phyloP scores from a whole-genome alignment of 30 jellyfish, hydroid and myxozoan species.

The Haliclystus octoradiatus region DNA sequence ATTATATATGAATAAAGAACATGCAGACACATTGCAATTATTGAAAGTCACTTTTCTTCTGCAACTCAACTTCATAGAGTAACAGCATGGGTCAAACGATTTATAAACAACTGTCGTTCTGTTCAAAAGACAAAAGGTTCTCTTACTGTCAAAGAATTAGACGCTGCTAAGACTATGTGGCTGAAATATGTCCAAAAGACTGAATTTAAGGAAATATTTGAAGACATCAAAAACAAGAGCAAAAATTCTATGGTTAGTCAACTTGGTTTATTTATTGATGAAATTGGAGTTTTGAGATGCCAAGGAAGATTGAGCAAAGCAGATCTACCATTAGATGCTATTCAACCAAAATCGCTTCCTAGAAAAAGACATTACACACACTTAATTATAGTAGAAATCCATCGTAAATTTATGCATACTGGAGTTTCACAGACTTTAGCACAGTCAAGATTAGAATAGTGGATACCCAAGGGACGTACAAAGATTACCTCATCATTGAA shows the following conservation, averaged over 20 bases:
- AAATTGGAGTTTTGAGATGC: constrained; percentile 19
- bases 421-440: constrained; percentile 7
- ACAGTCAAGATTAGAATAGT: neutral
- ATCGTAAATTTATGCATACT: constrained; percentile 2
- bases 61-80: too few relatives aligned
- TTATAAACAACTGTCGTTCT: too few relatives aligned
- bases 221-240: neutral
- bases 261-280: neutral
- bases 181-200: constrained; percentile 6
- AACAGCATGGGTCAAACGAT: too few relatives aligned
- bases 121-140: too few relatives aligned
- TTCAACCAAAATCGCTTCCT: constrained; percentile 9
- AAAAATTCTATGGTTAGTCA: neutral
- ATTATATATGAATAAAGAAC: too few relatives aligned
- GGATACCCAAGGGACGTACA: constrained; percentile 11
- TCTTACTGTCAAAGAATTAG: too few relatives aligned
- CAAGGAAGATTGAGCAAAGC: constrained; percentile 10
- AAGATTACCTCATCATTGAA: neutral
- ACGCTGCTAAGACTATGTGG: constrained; percentile 4
- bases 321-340: neutral
- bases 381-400: constrained; percentile 6
- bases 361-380: constrained; percentile 1
- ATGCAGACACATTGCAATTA: too few relatives aligned
- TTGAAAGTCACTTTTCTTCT: too few relatives aligned
- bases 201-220: neutral